Percentiles rank a stretch among this genome's conserved stretches.
These are phyloP conservation scores for Malachius bipustulatus DNA, from an alignment of 2,888 invertebrate species.

Conservation along the genomic window DNA sequence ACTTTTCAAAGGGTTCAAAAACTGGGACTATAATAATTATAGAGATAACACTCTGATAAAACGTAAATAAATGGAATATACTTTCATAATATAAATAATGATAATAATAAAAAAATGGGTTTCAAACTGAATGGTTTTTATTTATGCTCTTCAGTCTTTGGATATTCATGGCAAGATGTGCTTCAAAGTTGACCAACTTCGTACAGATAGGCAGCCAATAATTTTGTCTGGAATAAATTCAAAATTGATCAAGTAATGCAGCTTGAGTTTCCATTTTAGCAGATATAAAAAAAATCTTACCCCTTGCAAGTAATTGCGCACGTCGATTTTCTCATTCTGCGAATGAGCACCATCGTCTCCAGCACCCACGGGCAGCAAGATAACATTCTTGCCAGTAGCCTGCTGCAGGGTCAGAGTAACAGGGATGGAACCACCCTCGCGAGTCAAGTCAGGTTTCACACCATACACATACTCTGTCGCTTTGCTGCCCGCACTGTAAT, in stretches of 20 bases:
- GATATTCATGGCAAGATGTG: too few relatives aligned
- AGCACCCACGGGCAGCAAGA: conserved; percentile 88
- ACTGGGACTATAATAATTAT: too few relatives aligned
- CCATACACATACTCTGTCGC: conserved; percentile 78
- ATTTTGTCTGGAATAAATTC: conserved; percentile 49
- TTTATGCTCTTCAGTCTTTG: too few relatives aligned
- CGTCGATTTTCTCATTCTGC: conserved; percentile 94
- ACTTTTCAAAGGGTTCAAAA: too few relatives aligned
- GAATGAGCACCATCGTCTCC: conserved; percentile 98
- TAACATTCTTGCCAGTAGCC: conserved; percentile 83
- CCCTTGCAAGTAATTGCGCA: conserved; percentile 87
- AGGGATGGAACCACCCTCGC: conserved; percentile 97
- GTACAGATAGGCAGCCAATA: conserved; percentile 79
- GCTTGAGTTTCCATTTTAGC: too few relatives aligned
- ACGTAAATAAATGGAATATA: too few relatives aligned
- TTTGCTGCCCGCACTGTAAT: conserved; percentile 78
- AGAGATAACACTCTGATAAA: too few relatives aligned
- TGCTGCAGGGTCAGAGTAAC: conserved; percentile 89
- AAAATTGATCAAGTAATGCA: conserved; percentile 7
- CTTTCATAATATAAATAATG: too few relatives aligned
- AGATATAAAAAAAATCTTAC: conserved; percentile 45
- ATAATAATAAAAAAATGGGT: too few relatives aligned
- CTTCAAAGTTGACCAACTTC: too few relatives aligned
- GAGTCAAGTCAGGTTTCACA: conserved; percentile 84
- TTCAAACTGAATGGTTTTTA: too few relatives aligned